Evolutionary conservation across 2,888 invertebrate species (phyloP), one percentile per base, ranked within the genome.

Genomic region (Dynastes maya): DNA sequence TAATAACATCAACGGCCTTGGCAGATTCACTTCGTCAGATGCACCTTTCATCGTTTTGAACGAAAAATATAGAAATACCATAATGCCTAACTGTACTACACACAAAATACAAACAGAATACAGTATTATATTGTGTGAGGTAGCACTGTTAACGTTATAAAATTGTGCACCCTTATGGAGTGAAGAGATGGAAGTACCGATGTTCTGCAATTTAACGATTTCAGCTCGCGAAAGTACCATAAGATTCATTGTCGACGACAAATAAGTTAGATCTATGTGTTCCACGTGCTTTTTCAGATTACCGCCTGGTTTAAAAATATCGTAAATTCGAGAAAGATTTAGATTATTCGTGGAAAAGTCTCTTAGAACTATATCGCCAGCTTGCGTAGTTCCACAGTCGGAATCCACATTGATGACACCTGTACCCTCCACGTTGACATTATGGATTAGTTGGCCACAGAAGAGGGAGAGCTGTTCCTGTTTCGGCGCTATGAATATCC

Each of bases 271-370:
- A 22, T 71, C 71, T 13, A 55, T 8, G 2, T 55, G 8, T 58
- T 71, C 71, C n/a, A 71, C 16, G 32, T 71, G 9, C n/a, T 71
- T 71, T 37, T 37, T 71, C 22, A 71, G 32, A 55, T 71, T 22
- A 8, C 71, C 71, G 8, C n/a, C 32, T n/a, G 71, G 71, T 16
- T 6, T 53, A 9, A 13, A 37, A 49, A 71, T 37, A 32, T 71
- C 16, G 13, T 55, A 71, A 53, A 37, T 29, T 9, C 55, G 55
- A 6, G 55, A 16, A n/a, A 55, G 9, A 55, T 71, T 55, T 13
- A 71, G n/a, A 37, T 71, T 55, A 32, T 71, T 55, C 0, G 71
- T 71, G 2, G 53, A 71, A 16, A 37, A 71, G 16, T 71, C 71
- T 29, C 71, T 29, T 5, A 55, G 37, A 16, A 55, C 37, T 37